Evolutionary conservation across 2,888 invertebrate species (phyloP).

Genomic region (Pteria penguin): DNA sequence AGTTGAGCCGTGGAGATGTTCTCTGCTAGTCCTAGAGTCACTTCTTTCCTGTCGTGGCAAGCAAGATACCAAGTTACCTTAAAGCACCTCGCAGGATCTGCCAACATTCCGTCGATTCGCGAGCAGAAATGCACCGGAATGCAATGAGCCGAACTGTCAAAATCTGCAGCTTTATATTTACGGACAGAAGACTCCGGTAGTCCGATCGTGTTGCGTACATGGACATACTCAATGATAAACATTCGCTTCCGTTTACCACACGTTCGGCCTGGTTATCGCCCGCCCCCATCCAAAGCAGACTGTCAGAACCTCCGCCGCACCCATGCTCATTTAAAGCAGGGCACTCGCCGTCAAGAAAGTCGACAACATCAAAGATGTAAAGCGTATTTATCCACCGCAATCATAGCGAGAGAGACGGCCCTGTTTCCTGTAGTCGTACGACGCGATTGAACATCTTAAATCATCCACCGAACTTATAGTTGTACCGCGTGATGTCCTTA

Average conservation of each 20-base stretch:
- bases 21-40: too few relatives aligned
- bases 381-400: slow-evolving; percentile 45
- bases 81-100: slow-evolving; percentile 13
- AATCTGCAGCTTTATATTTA: too few relatives aligned
- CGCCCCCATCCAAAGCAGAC: not conserved
- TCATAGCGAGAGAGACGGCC: not conserved
- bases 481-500: slow-evolving; percentile 42
- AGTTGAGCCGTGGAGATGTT: slow-evolving; percentile 42
- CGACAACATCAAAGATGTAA: slow-evolving; percentile 54
- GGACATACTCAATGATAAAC: slow-evolving; percentile 28
- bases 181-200: too few relatives aligned
- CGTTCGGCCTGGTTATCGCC: not conserved
- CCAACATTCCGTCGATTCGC: slow-evolving; percentile 20
- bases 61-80: slow-evolving; percentile 32
- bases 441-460: not conserved
- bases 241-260: not conserved
- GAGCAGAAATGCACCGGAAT: slow-evolving; percentile 28
- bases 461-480: not conserved
- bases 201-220: slow-evolving; percentile 28
- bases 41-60: slow-evolving; percentile 34
- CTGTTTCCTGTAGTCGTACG: not conserved
- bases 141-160: too few relatives aligned
- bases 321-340: not conserved
- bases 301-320: not conserved
- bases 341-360: slow-evolving; percentile 52